Evolutionary conservation across 2,113 vertebrate genomes (phyloP), one percentile per base, ranked within the genome.

Genomic region (Marcusenius ussheri): DNA sequence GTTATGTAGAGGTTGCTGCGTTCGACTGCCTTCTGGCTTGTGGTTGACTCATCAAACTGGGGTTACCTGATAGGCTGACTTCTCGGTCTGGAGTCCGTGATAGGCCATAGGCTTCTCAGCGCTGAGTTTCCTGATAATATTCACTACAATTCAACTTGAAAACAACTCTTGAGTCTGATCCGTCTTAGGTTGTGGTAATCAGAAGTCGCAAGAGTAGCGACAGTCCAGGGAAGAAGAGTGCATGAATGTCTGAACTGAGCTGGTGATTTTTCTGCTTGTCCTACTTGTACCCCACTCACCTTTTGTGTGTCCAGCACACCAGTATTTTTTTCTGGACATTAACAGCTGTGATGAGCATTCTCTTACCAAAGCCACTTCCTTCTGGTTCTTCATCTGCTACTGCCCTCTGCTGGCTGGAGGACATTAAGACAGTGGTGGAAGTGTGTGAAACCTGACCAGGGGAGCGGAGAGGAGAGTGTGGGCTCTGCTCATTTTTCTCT

Each of bases 401-500:
- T 84, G 53, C 35, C 89, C 80, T n/a, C 89, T 62, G 89, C 80
- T 89, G 80, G 42, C 42, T 9, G 45, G 88, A 50, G 45, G 66
- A 9, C 87, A 58, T 66, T 35, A 39, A 21, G 21, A 10, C 27
- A 3, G n/a, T 53, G 50, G 50, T 27, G 15, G 15, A 86, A 27
- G 47, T 3, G 24, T 31, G 35, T 50, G 17, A 17, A 88, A 35
- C 42, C 27, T 88, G 53, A 45, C 19, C 17, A 4, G 51, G 19
- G 24, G n/a, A 42, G n/a, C 10, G 27, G 13, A 27, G 27, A 39
- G n/a, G 17, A 5, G 11, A 66, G 58, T 27, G 42, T 19, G 11
- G 35, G 19, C 77, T 56, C n/a, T 27, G 53, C 87, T 62, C 42
- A 35, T 89, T 89, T 89, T 89, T 83, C 88, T 53, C 31, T 13